Percentiles rank a stretch among this genome's conserved stretches.
Evolutionary conservation across 2,888 invertebrate species (phyloP).

Genomic region (Amphipoea oculea): DNA sequence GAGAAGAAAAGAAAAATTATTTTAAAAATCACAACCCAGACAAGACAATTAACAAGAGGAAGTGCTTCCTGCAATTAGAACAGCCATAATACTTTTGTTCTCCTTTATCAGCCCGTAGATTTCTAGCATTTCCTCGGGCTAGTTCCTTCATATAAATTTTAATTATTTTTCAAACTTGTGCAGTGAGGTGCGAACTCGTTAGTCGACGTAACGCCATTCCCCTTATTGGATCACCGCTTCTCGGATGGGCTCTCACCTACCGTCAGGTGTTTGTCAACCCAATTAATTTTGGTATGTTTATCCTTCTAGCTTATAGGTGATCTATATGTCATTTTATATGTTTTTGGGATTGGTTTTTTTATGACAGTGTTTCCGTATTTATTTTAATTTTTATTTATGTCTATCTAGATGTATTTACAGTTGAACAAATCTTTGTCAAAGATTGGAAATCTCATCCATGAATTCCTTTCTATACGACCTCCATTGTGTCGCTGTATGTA

Average conservation of each 20-base stretch:
- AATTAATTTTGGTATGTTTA: conserved; percentile 51
- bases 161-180: conserved; percentile 67
- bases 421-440: background rate
- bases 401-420: background rate
- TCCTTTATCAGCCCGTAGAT: background rate
- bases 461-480: conserved; percentile 12
- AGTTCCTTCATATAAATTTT: conserved; percentile 43
- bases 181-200: conserved; percentile 64
- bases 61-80: conserved; percentile 21
- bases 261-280: conserved; percentile 40
- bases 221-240: conserved; percentile 70
- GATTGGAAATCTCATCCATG: background rate
- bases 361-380: background rate
- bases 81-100: conserved; percentile 27
- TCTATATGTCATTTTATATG: background rate
- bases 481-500: conserved; percentile 20
- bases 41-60: conserved; percentile 12
- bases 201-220: conserved; percentile 65
- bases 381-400: background rate
- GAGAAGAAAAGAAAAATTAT: background rate
- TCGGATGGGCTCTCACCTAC: conserved; percentile 57
- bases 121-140: conserved; percentile 11
- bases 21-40: background rate
- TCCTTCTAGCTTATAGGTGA: background rate
- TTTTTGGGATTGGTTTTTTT: background rate